These are phyloP conservation scores for Entomobrya multifasciata DNA, from an alignment of 2,888 invertebrate species.

Conservation along the genomic window DNA sequence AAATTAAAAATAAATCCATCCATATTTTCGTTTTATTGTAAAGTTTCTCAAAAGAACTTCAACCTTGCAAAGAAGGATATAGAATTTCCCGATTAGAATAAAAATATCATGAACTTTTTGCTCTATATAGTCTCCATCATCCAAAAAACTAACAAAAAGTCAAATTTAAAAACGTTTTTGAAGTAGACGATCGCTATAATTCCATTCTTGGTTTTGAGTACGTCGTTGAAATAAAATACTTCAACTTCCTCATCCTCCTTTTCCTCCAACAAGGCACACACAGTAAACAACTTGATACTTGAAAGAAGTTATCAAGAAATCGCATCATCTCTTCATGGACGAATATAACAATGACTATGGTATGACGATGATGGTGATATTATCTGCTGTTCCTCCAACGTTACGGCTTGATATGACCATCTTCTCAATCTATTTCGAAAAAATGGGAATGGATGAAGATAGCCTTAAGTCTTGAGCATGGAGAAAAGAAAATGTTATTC, in stretches of 20 bases:
- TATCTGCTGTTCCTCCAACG: background rate
- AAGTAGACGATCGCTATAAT: too few relatives aligned
- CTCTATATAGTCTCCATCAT: too few relatives aligned
- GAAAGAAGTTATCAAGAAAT: background rate
- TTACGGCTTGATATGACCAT: background rate
- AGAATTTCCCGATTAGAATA: too few relatives aligned
- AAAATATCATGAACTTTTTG: too few relatives aligned
- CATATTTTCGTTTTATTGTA: too few relatives aligned
- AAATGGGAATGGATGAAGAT: conserved; percentile 62
- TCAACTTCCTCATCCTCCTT: background rate
- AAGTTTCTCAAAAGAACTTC: too few relatives aligned
- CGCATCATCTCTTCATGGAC: background rate
- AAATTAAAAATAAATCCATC: too few relatives aligned
- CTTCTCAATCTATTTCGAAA: conserved; percentile 37
- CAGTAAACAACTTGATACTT: background rate
- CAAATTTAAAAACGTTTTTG: too few relatives aligned
- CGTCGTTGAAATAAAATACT: background rate
- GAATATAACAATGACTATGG: conserved; percentile 11
- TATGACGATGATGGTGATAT: conserved; percentile 18
- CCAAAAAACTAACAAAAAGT: too few relatives aligned
- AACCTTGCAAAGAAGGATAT: too few relatives aligned
- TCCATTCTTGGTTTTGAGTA: too few relatives aligned
- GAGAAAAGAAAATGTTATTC: conserved; percentile 28
- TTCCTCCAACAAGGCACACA: background rate
- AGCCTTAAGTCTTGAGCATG: conserved; percentile 42